Evolutionary conservation across 92 coral and sea anemone species (phyloP), one percentile per base, ranked within the genome.

Genomic region (Scolanthus callimorphus): DNA sequence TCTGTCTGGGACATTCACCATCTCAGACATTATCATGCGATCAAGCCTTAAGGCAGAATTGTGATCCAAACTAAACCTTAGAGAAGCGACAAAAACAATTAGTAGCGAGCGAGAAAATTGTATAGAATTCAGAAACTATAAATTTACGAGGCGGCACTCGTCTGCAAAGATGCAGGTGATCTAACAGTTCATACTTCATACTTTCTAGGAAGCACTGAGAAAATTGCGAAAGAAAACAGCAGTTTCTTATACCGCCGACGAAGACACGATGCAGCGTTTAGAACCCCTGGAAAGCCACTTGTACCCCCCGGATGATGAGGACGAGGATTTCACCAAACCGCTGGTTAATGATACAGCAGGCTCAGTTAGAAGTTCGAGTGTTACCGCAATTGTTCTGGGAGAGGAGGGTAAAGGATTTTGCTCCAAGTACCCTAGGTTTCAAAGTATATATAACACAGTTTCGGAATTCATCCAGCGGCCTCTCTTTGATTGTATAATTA

Each of bases 161-260:
- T n/a, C n/a, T n/a, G n/a, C n/a, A n/a, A n/a, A n/a, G n/a, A n/a
- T n/a, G n/a, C n/a, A n/a, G n/a, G n/a, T n/a, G n/a, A n/a, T n/a
- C n/a, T n/a, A n/a, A n/a, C n/a, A n/a, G n/a, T n/a, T n/a, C n/a
- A n/a, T n/a, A n/a, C n/a, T n/a, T n/a, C n/a, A n/a, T n/a, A n/a
- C n/a, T n/a, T n/a, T n/a, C 25, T 17, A 85, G 92, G 87, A 85
- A 50, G 77, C 70, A 53, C 69, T 49, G 11, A 70, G 73, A 31
- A 78, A 70, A 37, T 63, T 59, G 25, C 25, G 63, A 28, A 85
- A 75, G 83, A 74, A 70, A 76, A 85, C 80, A n/a, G 92, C 82
- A 30, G 60, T 64, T 11, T 85, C 80, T 3, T 85, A 80, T 59
- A 49, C 57, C 51, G 84, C 92, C 25, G 88, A 85, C 65, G 39